Evolutionary conservation across 2,113 vertebrate species (phyloP).

Genomic region (Ellobius talpinus): DNA sequence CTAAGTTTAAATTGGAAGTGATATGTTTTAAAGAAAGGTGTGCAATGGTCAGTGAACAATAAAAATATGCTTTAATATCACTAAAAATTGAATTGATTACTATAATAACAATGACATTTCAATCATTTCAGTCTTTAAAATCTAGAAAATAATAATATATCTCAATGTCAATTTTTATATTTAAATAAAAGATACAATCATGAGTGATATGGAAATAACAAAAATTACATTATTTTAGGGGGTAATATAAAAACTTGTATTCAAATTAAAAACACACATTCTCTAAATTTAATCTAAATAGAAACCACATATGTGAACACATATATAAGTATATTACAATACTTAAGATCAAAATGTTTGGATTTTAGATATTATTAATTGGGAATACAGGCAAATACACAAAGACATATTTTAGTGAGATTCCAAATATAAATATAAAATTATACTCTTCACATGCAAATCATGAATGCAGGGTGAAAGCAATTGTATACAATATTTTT

Average conservation of each 20-base stretch:
- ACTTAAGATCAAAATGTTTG: background rate
- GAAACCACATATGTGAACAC: background rate
- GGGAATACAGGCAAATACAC: background rate
- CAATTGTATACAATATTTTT: background rate
- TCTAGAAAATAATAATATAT: background rate
- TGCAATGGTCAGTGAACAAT: background rate
- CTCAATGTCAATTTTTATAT: background rate
- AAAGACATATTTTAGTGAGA: background rate
- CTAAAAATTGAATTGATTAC: background rate
- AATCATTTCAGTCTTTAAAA: background rate
- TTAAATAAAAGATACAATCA: background rate
- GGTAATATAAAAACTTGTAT: background rate
- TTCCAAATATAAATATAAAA: background rate
- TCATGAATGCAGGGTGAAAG: background rate
- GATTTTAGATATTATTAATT: background rate
- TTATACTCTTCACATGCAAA: background rate
- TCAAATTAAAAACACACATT: background rate
- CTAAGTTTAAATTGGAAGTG: background rate
- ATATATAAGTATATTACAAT: background rate
- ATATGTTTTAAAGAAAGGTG: background rate
- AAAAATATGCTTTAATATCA: background rate
- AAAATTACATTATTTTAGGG: background rate
- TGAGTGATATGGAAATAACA: background rate
- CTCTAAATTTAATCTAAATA: background rate
- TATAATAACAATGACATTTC: background rate